Evolutionary conservation across 2,113 vertebrate species (phyloP), one percentile per base, ranked within the genome.

Genomic region (Rhipidura dahli): DNA sequence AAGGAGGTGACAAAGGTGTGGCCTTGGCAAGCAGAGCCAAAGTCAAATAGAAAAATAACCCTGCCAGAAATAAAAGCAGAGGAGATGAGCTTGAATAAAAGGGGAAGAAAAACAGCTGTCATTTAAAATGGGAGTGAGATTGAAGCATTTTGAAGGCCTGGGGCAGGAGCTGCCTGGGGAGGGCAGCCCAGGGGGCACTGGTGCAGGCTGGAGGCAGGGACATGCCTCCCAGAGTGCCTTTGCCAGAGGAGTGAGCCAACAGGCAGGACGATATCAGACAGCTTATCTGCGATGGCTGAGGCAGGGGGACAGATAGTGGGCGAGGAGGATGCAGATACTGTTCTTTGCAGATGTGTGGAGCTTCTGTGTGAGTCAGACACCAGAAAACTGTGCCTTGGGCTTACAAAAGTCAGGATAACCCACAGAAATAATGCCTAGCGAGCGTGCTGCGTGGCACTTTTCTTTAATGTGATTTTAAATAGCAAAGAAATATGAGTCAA

Each of bases 201-300:
- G 35, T 27, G 39, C 31, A 2, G 3, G 31, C 40, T 31, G 44
- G 24, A 68, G 54, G 59, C 66, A 78, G 44, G 57, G 51, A 87
- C 24, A 1, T 17, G 31, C 22, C 53, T 50, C 22, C 33, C 49
- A 35, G 61, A 72, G 31, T 0, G 0, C 31, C 33, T 78, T 28
- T 87, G 64, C 28, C 39, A 28, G 60, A 39, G 61, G 28, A 90
- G 47, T 4, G n/a, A 82, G 57, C 81, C 65, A 82, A 50, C 28
- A 6, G 2, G 6, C 4, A 11, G 60, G 56, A 35, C 0, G 0
- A 13, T 42, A 54, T 44, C 1, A 0, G 22, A 16, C 1, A 9
- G 30, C 28, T 92, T n/a, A 31, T 35, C 88, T 72, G 70, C 54
- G 54, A 35, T 53, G 39, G 76, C 1, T 23, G 40, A 63, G 70